These are phyloP conservation scores for Vollenhovia emeryi DNA, from an alignment of 1,140 invertebrate genomes.

Conservation along the genomic window DNA sequence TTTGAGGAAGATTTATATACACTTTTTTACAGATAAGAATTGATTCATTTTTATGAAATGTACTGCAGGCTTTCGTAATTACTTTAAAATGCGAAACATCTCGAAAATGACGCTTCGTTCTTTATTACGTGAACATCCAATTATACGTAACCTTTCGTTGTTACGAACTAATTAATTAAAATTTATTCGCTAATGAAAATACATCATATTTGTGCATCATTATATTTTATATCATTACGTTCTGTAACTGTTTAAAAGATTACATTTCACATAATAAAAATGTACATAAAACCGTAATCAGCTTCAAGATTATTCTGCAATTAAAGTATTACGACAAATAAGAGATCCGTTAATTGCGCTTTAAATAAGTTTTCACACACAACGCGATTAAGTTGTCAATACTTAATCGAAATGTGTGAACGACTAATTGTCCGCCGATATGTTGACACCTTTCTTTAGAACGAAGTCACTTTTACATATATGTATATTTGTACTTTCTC, in stretches of 20 bases:
- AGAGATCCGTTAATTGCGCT: background rate
- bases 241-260: background rate
- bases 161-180: background rate
- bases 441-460: slow-evolving; percentile 57
- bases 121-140: too few relatives aligned
- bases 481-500: slow-evolving; percentile 44
- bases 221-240: background rate
- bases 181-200: background rate
- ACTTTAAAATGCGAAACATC: too few relatives aligned
- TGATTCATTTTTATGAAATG: too few relatives aligned
- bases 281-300: background rate
- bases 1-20: too few relatives aligned
- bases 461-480: background rate
- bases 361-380: background rate
- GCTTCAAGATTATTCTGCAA: background rate
- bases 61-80: too few relatives aligned
- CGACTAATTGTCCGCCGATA: slow-evolving; percentile 8
- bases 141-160: background rate
- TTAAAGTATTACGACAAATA: background rate
- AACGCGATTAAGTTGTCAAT: background rate
- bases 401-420: background rate
- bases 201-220: background rate
- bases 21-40: too few relatives aligned
- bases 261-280: background rate
- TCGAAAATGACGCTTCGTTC: too few relatives aligned